Evolutionary conservation across 2,797 vertebrate genomes (phyloP).

Genomic region (Acanthurus tractus): DNA sequence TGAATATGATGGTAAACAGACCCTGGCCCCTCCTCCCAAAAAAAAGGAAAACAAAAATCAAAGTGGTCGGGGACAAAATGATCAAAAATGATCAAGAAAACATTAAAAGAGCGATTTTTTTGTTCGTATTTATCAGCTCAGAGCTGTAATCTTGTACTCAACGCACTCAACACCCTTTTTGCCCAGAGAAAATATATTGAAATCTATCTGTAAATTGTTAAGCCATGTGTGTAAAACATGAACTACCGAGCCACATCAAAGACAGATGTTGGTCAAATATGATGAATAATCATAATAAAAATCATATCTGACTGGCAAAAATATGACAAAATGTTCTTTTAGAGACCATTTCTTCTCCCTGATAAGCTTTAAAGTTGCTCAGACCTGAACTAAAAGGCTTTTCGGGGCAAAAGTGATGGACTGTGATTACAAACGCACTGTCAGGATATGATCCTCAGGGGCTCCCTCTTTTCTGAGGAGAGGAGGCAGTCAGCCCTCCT

Average conservation of each 20-base stretch:
- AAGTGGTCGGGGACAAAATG: too few relatives aligned
- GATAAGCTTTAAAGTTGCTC: conserved; percentile 11
- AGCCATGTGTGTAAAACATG: neutral
- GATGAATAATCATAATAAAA: neutral
- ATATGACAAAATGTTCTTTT: neutral
- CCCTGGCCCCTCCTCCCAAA: too few relatives aligned
- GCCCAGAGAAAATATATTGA: neutral
- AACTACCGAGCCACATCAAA: neutral
- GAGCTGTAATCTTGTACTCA: neutral
- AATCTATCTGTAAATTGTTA: neutral
- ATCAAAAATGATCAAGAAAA: too few relatives aligned
- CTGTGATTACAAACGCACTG: conserved; percentile 43
- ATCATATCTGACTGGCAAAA: neutral
- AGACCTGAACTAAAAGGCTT: conserved; percentile 35
- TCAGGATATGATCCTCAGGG: conserved; percentile 54
- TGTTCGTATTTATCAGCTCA: neutral
- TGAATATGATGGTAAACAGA: too few relatives aligned
- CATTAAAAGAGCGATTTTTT: too few relatives aligned
- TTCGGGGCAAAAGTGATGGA: conserved; percentile 18
- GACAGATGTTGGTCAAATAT: neutral
- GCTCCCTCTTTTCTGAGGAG: conserved; percentile 47
- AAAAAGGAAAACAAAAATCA: too few relatives aligned
- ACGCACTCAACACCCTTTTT: neutral
- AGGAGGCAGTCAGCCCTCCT: conserved; percentile 56
- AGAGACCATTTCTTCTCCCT: conserved; percentile 1